A percentile compares a stretch with the other conserved stretches of the same genome.
Evolutionary conservation across 2,797 vertebrate species (phyloP).

Genomic region (Sebastes taczanowskii): DNA sequence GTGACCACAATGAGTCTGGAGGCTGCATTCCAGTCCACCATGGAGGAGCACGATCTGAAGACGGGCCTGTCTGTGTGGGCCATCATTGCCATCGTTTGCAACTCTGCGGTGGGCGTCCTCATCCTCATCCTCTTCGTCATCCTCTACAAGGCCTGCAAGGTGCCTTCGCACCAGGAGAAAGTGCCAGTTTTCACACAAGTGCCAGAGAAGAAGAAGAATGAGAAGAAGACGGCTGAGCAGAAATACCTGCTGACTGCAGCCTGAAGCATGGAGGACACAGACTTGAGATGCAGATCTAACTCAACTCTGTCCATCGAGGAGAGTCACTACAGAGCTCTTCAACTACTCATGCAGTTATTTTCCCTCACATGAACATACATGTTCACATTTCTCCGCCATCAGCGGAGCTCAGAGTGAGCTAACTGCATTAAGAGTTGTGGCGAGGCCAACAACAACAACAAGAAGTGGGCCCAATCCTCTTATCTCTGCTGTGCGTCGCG

Average conservation of each 20-base stretch:
- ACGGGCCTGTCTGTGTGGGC: conserved; percentile 79
- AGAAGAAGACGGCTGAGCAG: conserved; percentile 64
- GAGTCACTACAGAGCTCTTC: background rate
- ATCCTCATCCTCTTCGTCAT: conserved; percentile 82
- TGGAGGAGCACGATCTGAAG: conserved; percentile 80
- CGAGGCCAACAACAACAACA: conserved; percentile 56
- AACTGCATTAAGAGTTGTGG: conserved; percentile 61
- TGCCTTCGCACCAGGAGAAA: conserved; percentile 78
- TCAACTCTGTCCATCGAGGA: background rate
- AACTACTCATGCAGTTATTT: background rate
- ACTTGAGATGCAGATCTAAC: background rate
- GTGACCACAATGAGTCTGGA: background rate
- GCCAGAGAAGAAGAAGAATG: conserved; percentile 55
- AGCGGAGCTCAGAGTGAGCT: conserved; percentile 36
- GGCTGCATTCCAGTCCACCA: conserved; percentile 35
- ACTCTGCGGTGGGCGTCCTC: conserved; percentile 80
- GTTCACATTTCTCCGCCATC: conserved; percentile 6
- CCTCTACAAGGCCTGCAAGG: conserved; percentile 85
- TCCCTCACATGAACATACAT: background rate
- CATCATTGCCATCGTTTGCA: conserved; percentile 82
- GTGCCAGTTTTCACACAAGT: conserved; percentile 36
- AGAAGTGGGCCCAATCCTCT: conserved; percentile 77
- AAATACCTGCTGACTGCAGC: conserved; percentile 76
- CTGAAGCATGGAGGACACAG: conserved; percentile 22
- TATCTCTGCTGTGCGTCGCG: conserved; percentile 69